These are phyloP conservation scores for Scolanthus callimorphus DNA, from an alignment of 92 coral and sea anemone genomes.

Conservation along the genomic window DNA sequence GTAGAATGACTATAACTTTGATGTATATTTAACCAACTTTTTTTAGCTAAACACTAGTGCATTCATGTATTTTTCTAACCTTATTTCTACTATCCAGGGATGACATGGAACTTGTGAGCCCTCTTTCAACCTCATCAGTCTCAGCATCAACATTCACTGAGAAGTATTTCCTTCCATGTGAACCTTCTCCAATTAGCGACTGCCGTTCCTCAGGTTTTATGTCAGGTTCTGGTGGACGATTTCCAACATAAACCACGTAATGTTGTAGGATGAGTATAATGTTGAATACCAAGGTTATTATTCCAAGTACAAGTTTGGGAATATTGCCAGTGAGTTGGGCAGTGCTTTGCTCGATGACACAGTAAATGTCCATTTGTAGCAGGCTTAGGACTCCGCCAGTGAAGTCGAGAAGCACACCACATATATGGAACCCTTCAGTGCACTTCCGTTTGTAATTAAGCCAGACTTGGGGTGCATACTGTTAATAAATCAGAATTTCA, in stretches of 20 bases:
- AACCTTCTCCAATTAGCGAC: not conserved
- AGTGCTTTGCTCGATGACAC: constrained; percentile 67
- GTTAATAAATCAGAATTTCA: not conserved
- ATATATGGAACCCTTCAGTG: constrained; percentile 79
- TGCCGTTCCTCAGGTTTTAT: constrained; percentile 20
- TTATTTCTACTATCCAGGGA: no score
- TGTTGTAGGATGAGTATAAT: constrained; percentile 67
- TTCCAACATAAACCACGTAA: constrained; percentile 43
- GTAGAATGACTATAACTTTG: no score
- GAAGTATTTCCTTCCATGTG: not conserved
- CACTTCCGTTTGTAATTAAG: constrained; percentile 78
- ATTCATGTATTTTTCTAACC: no score
- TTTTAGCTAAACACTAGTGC: no score
- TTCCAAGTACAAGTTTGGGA: constrained; percentile 71
- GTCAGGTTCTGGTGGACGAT: constrained; percentile 26
- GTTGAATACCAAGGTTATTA: constrained; percentile 62
- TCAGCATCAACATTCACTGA: no score
- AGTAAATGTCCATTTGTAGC: constrained; percentile 71
- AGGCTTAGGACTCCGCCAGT: constrained; percentile 80
- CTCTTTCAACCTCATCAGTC: no score
- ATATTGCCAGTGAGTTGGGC: constrained; percentile 76
- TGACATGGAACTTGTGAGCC: no score
- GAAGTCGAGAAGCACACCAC: constrained; percentile 80
- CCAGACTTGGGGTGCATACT: constrained; percentile 85
- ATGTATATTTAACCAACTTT: no score